These are phyloP conservation scores for Eulimnadia texana DNA, from an alignment of 1,140 invertebrate species.

Conservation along the genomic window DNA sequence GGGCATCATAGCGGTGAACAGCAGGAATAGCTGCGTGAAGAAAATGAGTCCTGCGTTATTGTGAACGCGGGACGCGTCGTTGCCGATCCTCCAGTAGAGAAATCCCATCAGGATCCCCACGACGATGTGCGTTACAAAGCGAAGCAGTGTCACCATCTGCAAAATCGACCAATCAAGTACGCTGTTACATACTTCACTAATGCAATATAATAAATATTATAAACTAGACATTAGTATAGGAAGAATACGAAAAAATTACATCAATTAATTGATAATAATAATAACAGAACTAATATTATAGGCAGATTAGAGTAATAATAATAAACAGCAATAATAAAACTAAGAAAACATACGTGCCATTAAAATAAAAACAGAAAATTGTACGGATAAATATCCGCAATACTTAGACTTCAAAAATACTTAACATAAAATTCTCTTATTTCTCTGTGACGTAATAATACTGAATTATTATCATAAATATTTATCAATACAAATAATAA, in stretches of 20 bases:
- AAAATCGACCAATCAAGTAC: slow-evolving; percentile 20
- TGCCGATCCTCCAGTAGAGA: slow-evolving; percentile 65
- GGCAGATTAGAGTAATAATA: neutral
- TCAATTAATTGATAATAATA: neutral
- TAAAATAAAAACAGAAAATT: neutral
- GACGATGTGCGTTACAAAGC: slow-evolving; percentile 53
- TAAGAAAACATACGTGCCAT: neutral
- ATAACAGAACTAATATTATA: neutral
- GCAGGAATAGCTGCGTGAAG: slow-evolving; percentile 72
- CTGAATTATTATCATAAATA: no score
- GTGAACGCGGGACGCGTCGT: slow-evolving; percentile 63
- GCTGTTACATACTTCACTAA: neutral
- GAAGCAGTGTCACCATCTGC: slow-evolving; percentile 53
- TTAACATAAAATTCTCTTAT: no score
- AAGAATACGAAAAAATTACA: neutral
- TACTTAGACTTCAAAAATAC: no score
- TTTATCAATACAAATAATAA: no score
- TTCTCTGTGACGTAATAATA: no score
- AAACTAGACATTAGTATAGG: no score
- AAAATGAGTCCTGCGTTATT: slow-evolving; percentile 87
- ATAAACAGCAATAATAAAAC: neutral
- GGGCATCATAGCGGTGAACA: slow-evolving; percentile 77
- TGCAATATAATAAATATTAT: neutral
- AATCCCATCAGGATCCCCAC: slow-evolving; percentile 64
- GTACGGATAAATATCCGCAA: neutral